Conservation (phyloP, 2,797 vertebrate species). For the Acipenser transmontanus region DNA sequence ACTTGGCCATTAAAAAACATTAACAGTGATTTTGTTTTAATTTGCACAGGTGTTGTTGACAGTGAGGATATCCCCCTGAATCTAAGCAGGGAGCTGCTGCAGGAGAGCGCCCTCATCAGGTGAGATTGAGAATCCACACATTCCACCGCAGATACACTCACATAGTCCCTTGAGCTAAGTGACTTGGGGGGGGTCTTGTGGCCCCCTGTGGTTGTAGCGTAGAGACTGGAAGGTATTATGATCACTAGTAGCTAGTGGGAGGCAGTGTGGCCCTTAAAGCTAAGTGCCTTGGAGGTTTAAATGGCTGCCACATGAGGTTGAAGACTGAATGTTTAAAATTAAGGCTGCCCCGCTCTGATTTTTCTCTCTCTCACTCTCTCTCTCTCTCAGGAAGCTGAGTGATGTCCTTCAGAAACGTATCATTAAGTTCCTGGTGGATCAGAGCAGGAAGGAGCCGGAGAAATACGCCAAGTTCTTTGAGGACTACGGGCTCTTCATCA, state of each 20-base stretch:
- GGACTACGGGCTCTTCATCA: conserved; percentile 88
- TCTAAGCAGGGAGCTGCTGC: conserved; percentile 91
- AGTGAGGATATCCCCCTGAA: conserved; percentile 96
- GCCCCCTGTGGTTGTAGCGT: too few species aligned
- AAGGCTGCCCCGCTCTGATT: neutral
- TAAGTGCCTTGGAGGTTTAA: too few species aligned
- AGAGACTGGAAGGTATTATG: too few species aligned
- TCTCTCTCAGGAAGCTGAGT: conserved; percentile 72
- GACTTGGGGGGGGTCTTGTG: too few species aligned
- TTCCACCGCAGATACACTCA: too few species aligned
- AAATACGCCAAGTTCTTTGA: conserved; percentile 90
- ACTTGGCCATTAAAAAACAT: neutral
- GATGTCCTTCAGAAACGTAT: conserved; percentile 84
- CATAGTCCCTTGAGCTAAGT: too few species aligned
- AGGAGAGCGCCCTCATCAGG: conserved; percentile 91
- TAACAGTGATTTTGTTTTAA: neutral
- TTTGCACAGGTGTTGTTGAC: conserved; percentile 83
- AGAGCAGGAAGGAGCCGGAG: conserved; percentile 87
- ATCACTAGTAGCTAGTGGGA: too few species aligned
- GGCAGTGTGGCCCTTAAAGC: too few species aligned
- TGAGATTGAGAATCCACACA: conserved; percentile 33
- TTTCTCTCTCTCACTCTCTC: neutral
- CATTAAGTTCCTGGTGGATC: conserved; percentile 88
- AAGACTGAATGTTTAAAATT: too few species aligned
- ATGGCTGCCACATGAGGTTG: too few species aligned